Evolutionary conservation across 2,113 vertebrate genomes (phyloP).

Genomic region (Corythornis vintsioides): DNA sequence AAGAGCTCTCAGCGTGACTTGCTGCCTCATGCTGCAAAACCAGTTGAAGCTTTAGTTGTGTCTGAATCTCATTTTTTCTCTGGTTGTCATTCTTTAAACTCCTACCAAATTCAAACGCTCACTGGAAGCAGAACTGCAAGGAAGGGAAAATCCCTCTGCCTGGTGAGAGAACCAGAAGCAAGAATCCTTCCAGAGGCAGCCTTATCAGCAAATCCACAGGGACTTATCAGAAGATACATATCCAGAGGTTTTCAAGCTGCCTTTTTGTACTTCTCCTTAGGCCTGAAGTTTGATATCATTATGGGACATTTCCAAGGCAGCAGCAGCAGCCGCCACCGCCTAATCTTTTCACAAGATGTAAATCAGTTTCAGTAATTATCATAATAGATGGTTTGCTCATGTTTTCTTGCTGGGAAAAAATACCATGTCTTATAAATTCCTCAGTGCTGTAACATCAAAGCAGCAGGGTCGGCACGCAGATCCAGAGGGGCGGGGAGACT

Average conservation of each 20-base stretch:
- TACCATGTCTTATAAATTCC: constrained; percentile 64
- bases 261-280: constrained; percentile 58
- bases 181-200: constrained; percentile 36
- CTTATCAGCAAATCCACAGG: constrained; percentile 51
- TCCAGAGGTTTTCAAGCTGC: constrained; percentile 43
- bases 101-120: background rate
- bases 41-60: background rate
- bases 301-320: constrained; percentile 36
- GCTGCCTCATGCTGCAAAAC: background rate
- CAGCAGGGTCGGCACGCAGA: background rate
- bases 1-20: background rate
- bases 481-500: constrained; percentile 53
- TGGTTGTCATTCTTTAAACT: background rate
- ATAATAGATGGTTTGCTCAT: constrained; percentile 63
- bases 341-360: constrained; percentile 70
- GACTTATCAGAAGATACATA: constrained; percentile 47
- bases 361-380: constrained; percentile 73
- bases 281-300: constrained; percentile 57
- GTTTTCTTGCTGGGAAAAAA: constrained; percentile 67
- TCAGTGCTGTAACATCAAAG: constrained; percentile 67
- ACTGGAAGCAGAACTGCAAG: background rate
- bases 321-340: background rate
- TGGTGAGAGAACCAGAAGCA: constrained; percentile 12
- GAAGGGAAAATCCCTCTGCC: background rate
- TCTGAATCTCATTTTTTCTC: constrained; percentile 6